phyloP scores from a whole-genome alignment of 1,140 invertebrate genomes.

The Mya arenaria region DNA sequence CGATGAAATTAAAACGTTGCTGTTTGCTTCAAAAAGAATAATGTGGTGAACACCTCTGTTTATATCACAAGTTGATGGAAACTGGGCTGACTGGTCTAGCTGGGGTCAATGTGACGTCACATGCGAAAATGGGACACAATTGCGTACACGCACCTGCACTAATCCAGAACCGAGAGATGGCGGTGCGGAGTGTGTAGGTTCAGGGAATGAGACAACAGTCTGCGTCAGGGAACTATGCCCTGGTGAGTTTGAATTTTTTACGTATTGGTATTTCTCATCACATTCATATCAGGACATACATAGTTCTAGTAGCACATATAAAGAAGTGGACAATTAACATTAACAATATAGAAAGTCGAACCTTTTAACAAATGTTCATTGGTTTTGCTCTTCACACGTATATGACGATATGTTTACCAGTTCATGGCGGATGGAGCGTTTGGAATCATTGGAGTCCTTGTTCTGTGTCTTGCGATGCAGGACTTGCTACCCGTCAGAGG shows the following conservation, averaged over 20 bases:
- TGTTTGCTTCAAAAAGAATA: not conserved
- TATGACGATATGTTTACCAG: too few species aligned
- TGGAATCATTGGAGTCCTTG: constrained; percentile 75
- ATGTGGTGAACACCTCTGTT: not conserved
- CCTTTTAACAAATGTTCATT: too few species aligned
- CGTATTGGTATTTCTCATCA: too few species aligned
- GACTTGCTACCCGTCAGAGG: constrained; percentile 68
- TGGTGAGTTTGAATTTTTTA: too few species aligned
- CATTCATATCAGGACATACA: too few species aligned
- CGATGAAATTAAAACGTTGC: too few species aligned
- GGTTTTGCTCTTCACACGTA: too few species aligned
- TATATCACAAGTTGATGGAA: not conserved
- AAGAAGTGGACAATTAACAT: too few species aligned
- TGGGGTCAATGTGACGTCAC: constrained; percentile 11
- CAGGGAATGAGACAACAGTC: not conserved
- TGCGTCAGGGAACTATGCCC: not conserved
- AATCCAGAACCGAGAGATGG: not conserved
- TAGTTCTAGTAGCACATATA: too few species aligned
- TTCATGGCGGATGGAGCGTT: constrained; percentile 69
- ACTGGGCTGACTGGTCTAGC: not conserved
- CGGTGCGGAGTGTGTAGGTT: not conserved
- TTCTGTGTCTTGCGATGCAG: constrained; percentile 72
- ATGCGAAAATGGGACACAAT: not conserved
- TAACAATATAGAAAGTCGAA: too few species aligned
- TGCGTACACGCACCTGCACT: not conserved